Percentiles rank a stretch among this genome's conserved stretches.
Evolutionary conservation across 2,888 invertebrate genomes (phyloP).

Genomic region (Stegana nigrithorax): DNA sequence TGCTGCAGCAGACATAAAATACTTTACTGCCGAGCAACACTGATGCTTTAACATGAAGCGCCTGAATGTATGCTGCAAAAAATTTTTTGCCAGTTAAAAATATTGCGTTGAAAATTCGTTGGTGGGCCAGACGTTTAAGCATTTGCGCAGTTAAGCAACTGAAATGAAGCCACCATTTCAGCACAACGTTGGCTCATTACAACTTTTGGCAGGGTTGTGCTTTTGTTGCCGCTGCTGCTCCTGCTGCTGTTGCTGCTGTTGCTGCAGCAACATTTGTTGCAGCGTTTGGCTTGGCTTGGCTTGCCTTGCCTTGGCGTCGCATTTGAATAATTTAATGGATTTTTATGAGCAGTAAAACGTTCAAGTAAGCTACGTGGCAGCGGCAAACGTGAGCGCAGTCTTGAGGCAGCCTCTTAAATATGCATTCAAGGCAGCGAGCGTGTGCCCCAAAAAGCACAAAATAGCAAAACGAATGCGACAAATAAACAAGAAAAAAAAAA

Average conservation of each 20-base stretch:
- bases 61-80: too few relatives aligned
- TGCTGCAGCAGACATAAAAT: slow-evolving; percentile 10
- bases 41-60: too few relatives aligned
- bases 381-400: background rate
- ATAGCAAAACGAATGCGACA: too few relatives aligned
- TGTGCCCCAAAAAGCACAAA: too few relatives aligned
- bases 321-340: slow-evolving; percentile 63
- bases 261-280: background rate
- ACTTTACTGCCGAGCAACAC: too few relatives aligned
- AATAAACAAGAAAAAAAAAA: too few relatives aligned
- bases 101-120: background rate
- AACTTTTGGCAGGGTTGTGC: too few relatives aligned
- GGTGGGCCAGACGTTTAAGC: background rate
- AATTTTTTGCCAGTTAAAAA: background rate
- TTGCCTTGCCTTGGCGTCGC: slow-evolving; percentile 46
- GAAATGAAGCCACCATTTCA: too few relatives aligned
- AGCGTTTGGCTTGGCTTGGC: slow-evolving; percentile 24
- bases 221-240: background rate
- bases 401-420: slow-evolving; percentile 4
- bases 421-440: background rate
- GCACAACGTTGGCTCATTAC: too few relatives aligned
- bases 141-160: background rate
- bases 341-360: slow-evolving; percentile 62
- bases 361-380: slow-evolving; percentile 39
- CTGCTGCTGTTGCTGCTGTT: background rate